Base-by-base conservation (phyloP, 2,888 invertebrate genomes). In the Nomada flava region DNA sequence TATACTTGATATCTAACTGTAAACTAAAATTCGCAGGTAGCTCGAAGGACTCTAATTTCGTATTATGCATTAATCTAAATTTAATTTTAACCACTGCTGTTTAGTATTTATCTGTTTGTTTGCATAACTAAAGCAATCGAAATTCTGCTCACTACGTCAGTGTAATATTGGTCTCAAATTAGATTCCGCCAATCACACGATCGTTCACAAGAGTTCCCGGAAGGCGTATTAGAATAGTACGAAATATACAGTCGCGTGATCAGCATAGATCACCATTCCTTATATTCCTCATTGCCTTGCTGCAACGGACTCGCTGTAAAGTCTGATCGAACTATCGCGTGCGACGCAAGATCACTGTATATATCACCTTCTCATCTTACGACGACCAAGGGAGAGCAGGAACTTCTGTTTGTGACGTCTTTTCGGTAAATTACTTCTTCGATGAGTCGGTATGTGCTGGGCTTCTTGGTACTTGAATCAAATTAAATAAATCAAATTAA, bases 221-320 rank as follows among this genome's bases (percentile, higher is more conserved):
- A 26, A 80, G 82, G 76, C 75, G 64, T 71, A 88, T 83, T 76
- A 86, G 47, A 69, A 63, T 67, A 69, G 85, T 77, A 90, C 88
- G 87, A 91, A 89, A 82, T 88, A 88, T 86, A 88, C 85, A 88
- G 86, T 91, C 88, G 89, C 89, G 89, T 91, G 91, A 89, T 84
- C 70, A 67, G 79, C 65, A 57, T 29, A 11, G 55, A 70, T 44
- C 65, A 53, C 73, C 55, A 63, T 70, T 76, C 84, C 77, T 75
- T 80, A 80, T 79, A 86, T 88, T 86, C 81, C 87, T 89, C 89
- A 88, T 89, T 85, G 75, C 36, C 36, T 52, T 68, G 68, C 73
- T 79, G 71, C 72, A 50, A 62, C 59, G 44, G 59, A 60, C 67
- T 72, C 79, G 70, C 68, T 76, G 69, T 69, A 64, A 80, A 76